These are phyloP conservation scores for Pachyramphus minor DNA, from an alignment of 2,113 vertebrate genomes.

Conservation along the genomic window DNA sequence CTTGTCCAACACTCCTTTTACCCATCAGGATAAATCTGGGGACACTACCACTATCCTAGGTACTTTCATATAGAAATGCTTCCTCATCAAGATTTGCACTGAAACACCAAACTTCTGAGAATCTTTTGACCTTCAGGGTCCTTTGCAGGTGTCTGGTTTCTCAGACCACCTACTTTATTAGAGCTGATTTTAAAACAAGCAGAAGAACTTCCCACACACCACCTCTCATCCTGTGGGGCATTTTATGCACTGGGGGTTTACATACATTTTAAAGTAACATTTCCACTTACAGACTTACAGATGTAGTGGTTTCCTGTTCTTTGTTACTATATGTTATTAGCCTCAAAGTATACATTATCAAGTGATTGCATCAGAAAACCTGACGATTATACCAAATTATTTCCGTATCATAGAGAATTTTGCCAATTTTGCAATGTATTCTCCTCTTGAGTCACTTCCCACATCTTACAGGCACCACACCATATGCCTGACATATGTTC, in stretches of 20 bases:
- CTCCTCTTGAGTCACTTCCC: background rate
- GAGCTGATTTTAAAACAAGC: background rate
- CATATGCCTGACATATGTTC: fast-evolving
- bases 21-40: background rate
- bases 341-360: conserved; percentile 8
- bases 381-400: conserved; percentile 8
- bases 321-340: background rate
- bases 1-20: background rate
- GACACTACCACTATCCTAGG: background rate
- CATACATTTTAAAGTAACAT: background rate
- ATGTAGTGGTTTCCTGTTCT: background rate
- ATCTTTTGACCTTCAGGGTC: background rate
- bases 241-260: background rate
- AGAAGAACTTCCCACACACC: background rate
- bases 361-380: conserved; percentile 8
- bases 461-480: background rate
- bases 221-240: background rate
- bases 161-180: background rate
- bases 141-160: background rate
- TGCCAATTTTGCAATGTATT: background rate
- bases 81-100: background rate
- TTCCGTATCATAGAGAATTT: background rate
- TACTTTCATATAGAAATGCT: background rate
- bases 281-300: background rate
- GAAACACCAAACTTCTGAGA: background rate